Evolutionary conservation across 2,113 vertebrate species (phyloP).

Genomic region (Axis porcinus): DNA sequence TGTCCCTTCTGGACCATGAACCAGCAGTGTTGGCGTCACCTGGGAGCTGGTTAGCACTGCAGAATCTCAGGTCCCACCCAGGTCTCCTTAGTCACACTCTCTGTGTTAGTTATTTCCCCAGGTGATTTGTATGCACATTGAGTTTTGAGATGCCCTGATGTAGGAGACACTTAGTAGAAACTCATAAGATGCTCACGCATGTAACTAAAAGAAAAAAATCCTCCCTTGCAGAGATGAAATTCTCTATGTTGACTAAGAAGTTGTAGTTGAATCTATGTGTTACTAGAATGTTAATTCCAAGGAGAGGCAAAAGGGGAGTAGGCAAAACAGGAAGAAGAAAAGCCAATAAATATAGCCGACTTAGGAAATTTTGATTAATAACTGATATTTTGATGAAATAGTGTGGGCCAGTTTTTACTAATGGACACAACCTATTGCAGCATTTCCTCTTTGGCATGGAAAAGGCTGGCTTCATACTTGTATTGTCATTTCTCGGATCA

Average conservation of each 20-base stretch:
- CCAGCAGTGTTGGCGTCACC: background rate
- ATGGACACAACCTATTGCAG: background rate
- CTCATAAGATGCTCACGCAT: background rate
- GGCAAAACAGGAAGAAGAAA: background rate
- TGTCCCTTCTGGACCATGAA: background rate
- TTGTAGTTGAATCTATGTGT: background rate
- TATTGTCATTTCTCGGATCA: background rate
- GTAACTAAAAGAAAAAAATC: constrained; percentile 16
- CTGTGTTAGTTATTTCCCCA: background rate
- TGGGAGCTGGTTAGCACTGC: background rate
- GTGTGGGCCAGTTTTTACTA: background rate
- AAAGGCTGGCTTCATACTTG: background rate
- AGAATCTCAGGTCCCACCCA: background rate
- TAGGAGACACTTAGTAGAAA: background rate
- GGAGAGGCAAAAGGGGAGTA: background rate
- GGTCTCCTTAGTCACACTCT: background rate
- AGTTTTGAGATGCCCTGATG: background rate
- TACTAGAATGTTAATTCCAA: constrained; percentile 19
- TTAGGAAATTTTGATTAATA: constrained; percentile 10
- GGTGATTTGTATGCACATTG: background rate
- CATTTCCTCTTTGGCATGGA: background rate
- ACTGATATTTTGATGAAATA: background rate
- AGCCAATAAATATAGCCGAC: background rate
- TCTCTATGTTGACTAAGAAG: background rate
- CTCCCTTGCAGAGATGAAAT: background rate